Conservation (phyloP, 2,888 invertebrate genomes). For the Stenolophus ochropezus region DNA sequence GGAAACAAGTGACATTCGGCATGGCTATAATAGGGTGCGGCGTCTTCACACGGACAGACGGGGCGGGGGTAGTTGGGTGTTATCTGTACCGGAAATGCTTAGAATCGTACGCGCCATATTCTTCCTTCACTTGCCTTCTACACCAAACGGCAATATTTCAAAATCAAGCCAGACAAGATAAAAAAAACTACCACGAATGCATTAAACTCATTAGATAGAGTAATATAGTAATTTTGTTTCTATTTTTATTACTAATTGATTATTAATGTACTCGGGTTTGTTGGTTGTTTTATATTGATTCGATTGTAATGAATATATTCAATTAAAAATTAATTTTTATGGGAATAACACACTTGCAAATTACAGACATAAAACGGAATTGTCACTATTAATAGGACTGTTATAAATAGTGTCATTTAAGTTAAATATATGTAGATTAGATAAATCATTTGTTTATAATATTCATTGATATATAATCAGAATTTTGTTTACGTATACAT, state of each 20-base stretch:
- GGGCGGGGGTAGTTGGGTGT: slow-evolving; percentile 36
- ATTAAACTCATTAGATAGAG: background rate
- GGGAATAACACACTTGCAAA: background rate
- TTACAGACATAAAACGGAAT: background rate
- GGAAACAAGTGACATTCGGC: slow-evolving; percentile 24
- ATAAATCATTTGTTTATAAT: slow-evolving; percentile 22
- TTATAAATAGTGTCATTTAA: slow-evolving; percentile 10
- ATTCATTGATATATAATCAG: slow-evolving; percentile 20
- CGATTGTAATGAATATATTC: background rate
- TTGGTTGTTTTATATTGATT: slow-evolving; percentile 34
- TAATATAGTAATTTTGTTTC: background rate
- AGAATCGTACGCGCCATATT: slow-evolving; percentile 39
- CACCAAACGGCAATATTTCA: slow-evolving; percentile 20
- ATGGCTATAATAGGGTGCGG: slow-evolving; percentile 29
- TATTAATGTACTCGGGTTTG: slow-evolving; percentile 15
- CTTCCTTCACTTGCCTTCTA: background rate
- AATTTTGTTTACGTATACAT: slow-evolving; percentile 23
- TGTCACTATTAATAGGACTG: background rate
- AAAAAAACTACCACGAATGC: background rate
- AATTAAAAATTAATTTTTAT: background rate
- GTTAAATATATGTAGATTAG: background rate
- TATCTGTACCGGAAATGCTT: slow-evolving; percentile 42
- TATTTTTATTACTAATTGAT: slow-evolving; percentile 22
- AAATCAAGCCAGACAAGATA: background rate
- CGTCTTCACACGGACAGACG: slow-evolving; percentile 14